Evolutionary conservation across 2,113 vertebrate genomes (phyloP), one percentile per base, ranked within the genome.

Genomic region (Zootoca vivipara): DNA sequence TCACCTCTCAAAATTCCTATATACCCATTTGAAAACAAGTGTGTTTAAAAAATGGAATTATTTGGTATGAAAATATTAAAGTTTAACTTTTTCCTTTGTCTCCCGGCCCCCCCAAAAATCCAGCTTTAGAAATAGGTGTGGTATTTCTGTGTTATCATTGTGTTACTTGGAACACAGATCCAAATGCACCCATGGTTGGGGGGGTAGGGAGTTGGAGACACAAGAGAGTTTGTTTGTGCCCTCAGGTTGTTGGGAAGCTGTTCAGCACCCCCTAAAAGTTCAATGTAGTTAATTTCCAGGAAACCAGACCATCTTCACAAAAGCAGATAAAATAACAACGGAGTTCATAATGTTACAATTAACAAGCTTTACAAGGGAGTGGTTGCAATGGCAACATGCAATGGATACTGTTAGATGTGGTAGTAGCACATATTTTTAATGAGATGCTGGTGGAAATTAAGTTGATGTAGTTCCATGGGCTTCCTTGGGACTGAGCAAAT

Each of bases 291-390:
- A 91, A 73, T 1, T 69, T 75, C 73, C 72, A 73, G 87, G 74
- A 77, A 89, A 72, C 82, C 0, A 0, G 85, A 82, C 58, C 74
- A 83, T 64, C 77, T 85, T 81, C 69, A 74, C 38, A 56, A 16
- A 72, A 40, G 89, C 85, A 77, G 35, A 28, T 77, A 28, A n/a
- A 83, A 73, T 1, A 0, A 0, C 52, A 42, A n/a, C 0, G 7
- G 7, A 1, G 0, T 42, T 52, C 69, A 56, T 52, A 35, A 78
- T 22, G 42, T 13, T 0, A 24, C 0, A 0, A 0, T 6, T 62
- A 74, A 77, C 82, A 86, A 40, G 38, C 78, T 28, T 16, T 10
- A 33, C 0, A 4, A 16, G 38, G 67, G 79, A 85, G 22, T 35
- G 38, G 38, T 30, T 85, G 3, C 67, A 3, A 42, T 40, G 78